Evolutionary conservation across 1,140 invertebrate species (phyloP).

Genomic region (Neuroterus valhalla): DNA sequence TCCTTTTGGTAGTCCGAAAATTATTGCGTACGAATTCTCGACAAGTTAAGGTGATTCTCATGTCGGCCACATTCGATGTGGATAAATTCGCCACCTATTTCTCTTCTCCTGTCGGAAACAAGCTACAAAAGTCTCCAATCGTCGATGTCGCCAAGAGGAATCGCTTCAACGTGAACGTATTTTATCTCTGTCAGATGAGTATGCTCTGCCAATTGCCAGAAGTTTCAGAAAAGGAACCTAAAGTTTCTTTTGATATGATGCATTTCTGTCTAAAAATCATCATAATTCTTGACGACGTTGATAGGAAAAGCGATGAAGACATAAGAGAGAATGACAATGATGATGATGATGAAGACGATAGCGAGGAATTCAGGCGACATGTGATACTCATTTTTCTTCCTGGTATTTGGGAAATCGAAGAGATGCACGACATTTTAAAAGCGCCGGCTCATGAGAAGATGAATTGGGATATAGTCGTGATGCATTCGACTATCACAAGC

Average conservation of each 20-base stretch:
- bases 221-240: constrained; percentile 74
- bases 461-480: constrained; percentile 79
- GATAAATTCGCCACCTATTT: constrained; percentile 87
- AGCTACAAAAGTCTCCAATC: constrained; percentile 75
- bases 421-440: constrained; percentile 69
- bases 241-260: constrained; percentile 74
- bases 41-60: constrained; percentile 86
- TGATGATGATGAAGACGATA: constrained; percentile 58
- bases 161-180: constrained; percentile 77
- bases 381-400: constrained; percentile 92
- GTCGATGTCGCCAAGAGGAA: constrained; percentile 76
- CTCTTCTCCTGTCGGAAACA: constrained; percentile 73
- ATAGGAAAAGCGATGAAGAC: constrained; percentile 63
- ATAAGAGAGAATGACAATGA: constrained; percentile 3
- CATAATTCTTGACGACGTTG: constrained; percentile 83
- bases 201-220: constrained; percentile 72
- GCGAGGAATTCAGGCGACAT: constrained; percentile 67
- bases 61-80: constrained; percentile 91
- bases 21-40: constrained; percentile 84
- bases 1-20: constrained; percentile 90
- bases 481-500: constrained; percentile 84
- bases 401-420: constrained; percentile 89
- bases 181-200: constrained; percentile 82
- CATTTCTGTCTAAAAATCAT: constrained; percentile 81
- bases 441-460: constrained; percentile 58